Conservation (phyloP, 2,888 invertebrate species). For the Dryomyza anilis region DNA sequence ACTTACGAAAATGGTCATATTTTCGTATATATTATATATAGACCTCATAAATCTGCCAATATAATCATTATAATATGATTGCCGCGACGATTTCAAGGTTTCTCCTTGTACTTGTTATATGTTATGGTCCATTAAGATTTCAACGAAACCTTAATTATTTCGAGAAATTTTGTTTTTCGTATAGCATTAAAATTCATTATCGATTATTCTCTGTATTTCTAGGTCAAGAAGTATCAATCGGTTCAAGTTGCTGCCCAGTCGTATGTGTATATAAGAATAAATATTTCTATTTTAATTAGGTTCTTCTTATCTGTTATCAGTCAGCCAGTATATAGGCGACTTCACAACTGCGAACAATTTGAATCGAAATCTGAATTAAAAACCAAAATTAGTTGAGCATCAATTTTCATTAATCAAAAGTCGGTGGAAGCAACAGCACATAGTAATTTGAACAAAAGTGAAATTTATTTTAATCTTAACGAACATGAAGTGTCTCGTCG, state of each 20-base stretch:
- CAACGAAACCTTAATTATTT: background rate
- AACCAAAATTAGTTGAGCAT: background rate
- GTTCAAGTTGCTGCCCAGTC: slow-evolving; percentile 35
- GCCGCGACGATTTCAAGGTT: too few relatives aligned
- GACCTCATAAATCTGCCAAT: too few relatives aligned
- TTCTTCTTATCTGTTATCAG: background rate
- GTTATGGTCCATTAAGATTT: too few relatives aligned
- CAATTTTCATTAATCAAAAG: slow-evolving; percentile 46
- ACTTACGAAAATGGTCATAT: too few relatives aligned
- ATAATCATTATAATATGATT: too few relatives aligned
- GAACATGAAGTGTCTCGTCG: slow-evolving; percentile 53
- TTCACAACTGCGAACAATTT: background rate
- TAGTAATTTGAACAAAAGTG: slow-evolving; percentile 29
- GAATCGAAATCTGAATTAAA: background rate
- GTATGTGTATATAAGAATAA: background rate
- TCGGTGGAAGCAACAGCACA: slow-evolving; percentile 44
- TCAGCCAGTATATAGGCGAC: background rate
- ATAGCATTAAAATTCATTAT: slow-evolving; percentile 33
- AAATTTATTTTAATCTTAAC: slow-evolving; percentile 23
- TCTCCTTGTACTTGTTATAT: too few relatives aligned
- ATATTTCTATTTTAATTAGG: background rate
- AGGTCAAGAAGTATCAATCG: slow-evolving; percentile 47
- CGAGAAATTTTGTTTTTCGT: slow-evolving; percentile 10
- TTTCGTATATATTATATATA: too few relatives aligned
- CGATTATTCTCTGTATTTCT: slow-evolving; percentile 42